Conservation (phyloP, 2,113 vertebrate species). For the Ophthalmolycus amberensis region DNA sequence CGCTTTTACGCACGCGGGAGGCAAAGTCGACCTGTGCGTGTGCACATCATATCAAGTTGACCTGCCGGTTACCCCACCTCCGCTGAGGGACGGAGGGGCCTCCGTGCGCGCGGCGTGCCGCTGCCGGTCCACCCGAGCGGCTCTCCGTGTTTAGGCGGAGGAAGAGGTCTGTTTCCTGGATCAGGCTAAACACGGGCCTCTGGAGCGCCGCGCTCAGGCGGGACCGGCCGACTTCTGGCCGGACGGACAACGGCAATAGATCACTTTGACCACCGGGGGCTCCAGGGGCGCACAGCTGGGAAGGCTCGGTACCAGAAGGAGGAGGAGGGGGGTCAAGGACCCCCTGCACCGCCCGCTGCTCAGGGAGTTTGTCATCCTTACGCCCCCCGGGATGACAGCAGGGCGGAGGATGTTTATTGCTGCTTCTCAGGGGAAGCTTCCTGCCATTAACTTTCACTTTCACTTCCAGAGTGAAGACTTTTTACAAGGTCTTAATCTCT, state of each 20-base stretch:
- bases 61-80: constrained; percentile 43
- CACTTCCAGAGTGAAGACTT: constrained; percentile 54
- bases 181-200: constrained; percentile 90
- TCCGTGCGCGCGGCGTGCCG: constrained; percentile 82
- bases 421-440: constrained; percentile 60
- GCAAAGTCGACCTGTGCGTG: background rate
- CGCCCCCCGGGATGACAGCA: constrained; percentile 51
- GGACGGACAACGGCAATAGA: constrained; percentile 87
- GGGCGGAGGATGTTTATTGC: constrained; percentile 69
- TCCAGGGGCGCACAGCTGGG: constrained; percentile 52
- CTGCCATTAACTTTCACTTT: constrained; percentile 70
- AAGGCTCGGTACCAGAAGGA: constrained; percentile 42
- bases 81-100: background rate
- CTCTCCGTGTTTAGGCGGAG: constrained; percentile 92
- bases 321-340: constrained; percentile 55
- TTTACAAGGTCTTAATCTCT: background rate
- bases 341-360: constrained; percentile 30
- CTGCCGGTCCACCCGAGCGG: constrained; percentile 77
- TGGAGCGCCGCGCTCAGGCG: constrained; percentile 88
- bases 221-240: constrained; percentile 57
- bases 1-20: background rate
- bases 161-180: constrained; percentile 98
- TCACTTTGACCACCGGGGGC: constrained; percentile 79
- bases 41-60: constrained; percentile 10
- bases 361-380: constrained; percentile 65